phyloP scores from a whole-genome alignment of 2,797 vertebrate species.

The Mareca penelope region DNA sequence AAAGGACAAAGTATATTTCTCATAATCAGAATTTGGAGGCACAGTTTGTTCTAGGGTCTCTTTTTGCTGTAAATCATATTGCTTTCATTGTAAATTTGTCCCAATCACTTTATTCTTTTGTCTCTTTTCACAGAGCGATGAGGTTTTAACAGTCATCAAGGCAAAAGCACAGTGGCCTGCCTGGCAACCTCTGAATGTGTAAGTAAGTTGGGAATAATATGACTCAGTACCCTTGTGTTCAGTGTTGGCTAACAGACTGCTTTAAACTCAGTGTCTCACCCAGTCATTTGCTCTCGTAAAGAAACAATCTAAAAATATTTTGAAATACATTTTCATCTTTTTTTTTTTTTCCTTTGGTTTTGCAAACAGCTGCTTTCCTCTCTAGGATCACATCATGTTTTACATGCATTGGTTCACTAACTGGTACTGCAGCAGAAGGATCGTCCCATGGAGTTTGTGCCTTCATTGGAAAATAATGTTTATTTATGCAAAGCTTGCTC shows the following conservation, averaged over 20 bases:
- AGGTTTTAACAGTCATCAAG: constrained; percentile 98
- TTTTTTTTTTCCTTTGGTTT: background rate
- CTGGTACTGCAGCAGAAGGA: background rate
- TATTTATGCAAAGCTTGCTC: background rate
- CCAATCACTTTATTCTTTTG: constrained; percentile 27
- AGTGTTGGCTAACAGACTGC: background rate
- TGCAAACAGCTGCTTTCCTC: background rate
- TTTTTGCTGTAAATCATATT: background rate
- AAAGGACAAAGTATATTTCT: background rate
- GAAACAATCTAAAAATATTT: background rate
- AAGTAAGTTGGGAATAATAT: constrained; percentile 79
- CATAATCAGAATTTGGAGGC: background rate
- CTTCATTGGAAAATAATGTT: background rate
- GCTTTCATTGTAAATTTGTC: background rate
- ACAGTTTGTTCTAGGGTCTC: background rate
- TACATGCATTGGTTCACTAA: background rate
- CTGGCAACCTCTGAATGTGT: constrained; percentile 98
- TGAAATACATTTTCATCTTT: background rate
- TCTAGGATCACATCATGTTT: background rate
- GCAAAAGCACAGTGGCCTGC: constrained; percentile 99
- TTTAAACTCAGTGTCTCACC: background rate
- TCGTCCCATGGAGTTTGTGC: background rate
- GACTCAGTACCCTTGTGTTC: background rate
- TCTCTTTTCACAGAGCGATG: constrained; percentile 88
- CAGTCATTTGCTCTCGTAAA: background rate